Base-by-base conservation (phyloP, 2,888 invertebrate genomes). In the Rhagonycha lutea region DNA sequence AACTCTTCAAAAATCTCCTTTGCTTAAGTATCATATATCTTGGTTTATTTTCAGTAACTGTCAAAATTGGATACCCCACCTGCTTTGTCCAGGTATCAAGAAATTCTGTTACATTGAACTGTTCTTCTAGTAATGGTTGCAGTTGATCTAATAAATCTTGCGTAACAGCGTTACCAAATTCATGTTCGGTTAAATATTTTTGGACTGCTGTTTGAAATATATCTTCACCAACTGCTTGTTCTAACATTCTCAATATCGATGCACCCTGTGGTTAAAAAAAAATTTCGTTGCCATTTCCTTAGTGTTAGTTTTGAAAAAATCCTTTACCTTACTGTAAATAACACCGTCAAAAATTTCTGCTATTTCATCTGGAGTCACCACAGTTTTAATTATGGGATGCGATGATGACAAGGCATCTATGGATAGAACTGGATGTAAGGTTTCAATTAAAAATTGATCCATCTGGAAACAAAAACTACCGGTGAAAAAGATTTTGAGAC, bases 21-120 rank as follows among this genome's bases (percentile, higher is more conserved):
- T 97, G 97, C 0, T 91, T 93, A 4, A 96, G 87, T 4, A 88
- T 88, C 78, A 90, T 93, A 0, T 87, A 89, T 86, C 89, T 72
- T 83, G 84, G 77, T 7, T n/a, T 12, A 83, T 86, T 87, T 69
- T 87, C 89, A 0, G 84, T 85, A 1, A 95, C 93, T 1, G 88
- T 90, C 3, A 98, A 88, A 0, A 97, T 89, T 0, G 97, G 97
- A 83, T 93, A 94, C 0, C 97, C 97, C 93, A 94, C 96, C 87
- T 97, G 97, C 61, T 91, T 90, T 0, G 96, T 97, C 95, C 96
- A 98, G 0, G 96, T 96, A 83, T 95, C 92, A 95, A 97, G 95
- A 76, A 90, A 89, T 83, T 86, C 90, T 82, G 87, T 88, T 4
- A 93, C 85, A 83, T 90, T 89, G 5, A 93, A 88, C 72, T 88